phyloP scores from a whole-genome alignment of 2,888 invertebrate species.

The Cheiracanthium punctorium region DNA sequence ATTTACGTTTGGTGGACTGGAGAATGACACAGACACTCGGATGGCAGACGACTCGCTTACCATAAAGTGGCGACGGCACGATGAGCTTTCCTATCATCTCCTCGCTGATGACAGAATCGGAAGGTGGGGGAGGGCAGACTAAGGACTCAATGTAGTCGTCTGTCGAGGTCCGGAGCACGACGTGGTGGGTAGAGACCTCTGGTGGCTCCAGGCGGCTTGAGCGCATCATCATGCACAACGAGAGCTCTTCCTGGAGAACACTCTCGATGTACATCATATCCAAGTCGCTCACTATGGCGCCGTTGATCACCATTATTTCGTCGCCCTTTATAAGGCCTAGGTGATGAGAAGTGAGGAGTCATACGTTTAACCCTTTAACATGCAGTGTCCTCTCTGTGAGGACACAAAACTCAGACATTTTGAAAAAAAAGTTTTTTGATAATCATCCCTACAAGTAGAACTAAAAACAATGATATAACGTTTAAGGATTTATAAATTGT shows the following conservation, averaged over 20 bases:
- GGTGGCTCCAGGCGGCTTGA: slow-evolving; percentile 85
- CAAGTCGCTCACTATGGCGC: slow-evolving; percentile 96
- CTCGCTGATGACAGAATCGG: slow-evolving; percentile 91
- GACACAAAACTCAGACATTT: too few species aligned
- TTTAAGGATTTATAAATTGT: too few species aligned
- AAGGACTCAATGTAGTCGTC: slow-evolving; percentile 92
- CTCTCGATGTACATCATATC: slow-evolving; percentile 99
- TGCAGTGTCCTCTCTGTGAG: too few species aligned
- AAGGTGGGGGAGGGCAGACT: slow-evolving; percentile 95
- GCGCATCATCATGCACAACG: slow-evolving; percentile 97
- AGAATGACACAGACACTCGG: neutral
- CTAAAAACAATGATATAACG: too few species aligned
- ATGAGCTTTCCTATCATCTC: slow-evolving; percentile 97
- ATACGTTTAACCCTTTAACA: too few species aligned
- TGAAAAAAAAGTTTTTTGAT: too few species aligned
- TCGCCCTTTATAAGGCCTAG: slow-evolving; percentile 96
- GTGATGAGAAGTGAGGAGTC: neutral
- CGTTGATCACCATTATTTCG: slow-evolving; percentile 99
- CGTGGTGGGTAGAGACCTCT: slow-evolving; percentile 42
- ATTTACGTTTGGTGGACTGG: neutral
- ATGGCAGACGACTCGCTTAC: slow-evolving; percentile 79
- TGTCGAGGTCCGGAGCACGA: slow-evolving; percentile 75
- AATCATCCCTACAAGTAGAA: too few species aligned
- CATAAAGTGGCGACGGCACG: slow-evolving; percentile 96
- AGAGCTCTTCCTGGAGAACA: slow-evolving; percentile 94